Evolutionary conservation across 37 sponge, comb jelly and placozoan species (phyloP), one percentile per base, ranked within the genome.

Genomic region (Ianthella basta): DNA sequence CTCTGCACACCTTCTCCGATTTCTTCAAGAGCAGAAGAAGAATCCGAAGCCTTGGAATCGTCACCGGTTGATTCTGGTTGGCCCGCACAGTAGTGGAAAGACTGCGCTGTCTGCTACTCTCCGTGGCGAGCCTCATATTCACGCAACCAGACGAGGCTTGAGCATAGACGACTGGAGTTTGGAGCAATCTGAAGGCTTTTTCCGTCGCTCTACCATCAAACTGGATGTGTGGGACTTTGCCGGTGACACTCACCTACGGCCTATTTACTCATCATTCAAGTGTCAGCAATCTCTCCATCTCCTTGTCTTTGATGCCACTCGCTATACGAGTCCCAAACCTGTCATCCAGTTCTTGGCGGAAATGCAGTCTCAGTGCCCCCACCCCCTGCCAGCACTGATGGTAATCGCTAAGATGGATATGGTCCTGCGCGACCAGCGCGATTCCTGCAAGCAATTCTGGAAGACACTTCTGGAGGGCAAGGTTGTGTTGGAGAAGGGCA

Each of bases 141-240:
- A 34, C 63, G 3, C 20, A 34, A 29, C 54, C 66, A 44, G 20
- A 23, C 2, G 34, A 69, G 70, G 30, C 0, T 13, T 72, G 24
- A 21, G 44, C 53, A 54, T 84, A 8, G 23, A 53, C 25, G 57
- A 70, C n/a, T 54, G n/a, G 72, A 35, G 60, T 0, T 8, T 44
- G 27, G 19, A 18, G 14, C 27, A 33, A 14, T 35, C 32, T 18
- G 64, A 53, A n/a, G 12, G 39, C 27, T 68, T 78, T 3, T 85
- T 89, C 55, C 81, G 82, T 0, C 83, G 82, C 40, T 54, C 37
- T 16, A 23, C 37, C 74, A 20, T 84, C 13, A 86, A 69, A 74
- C 81, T 86, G 70, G 89, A 89, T 34, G 23, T 92, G 59, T 92
- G 93, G 93, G 93, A 92, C 36, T 92, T 92, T 38, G 53, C 56